A percentile compares a stretch with the other conserved stretches of the same genome.
These are phyloP conservation scores for Pseudomugil gertrudae DNA, from an alignment of 2,797 vertebrate genomes.

Conservation along the genomic window DNA sequence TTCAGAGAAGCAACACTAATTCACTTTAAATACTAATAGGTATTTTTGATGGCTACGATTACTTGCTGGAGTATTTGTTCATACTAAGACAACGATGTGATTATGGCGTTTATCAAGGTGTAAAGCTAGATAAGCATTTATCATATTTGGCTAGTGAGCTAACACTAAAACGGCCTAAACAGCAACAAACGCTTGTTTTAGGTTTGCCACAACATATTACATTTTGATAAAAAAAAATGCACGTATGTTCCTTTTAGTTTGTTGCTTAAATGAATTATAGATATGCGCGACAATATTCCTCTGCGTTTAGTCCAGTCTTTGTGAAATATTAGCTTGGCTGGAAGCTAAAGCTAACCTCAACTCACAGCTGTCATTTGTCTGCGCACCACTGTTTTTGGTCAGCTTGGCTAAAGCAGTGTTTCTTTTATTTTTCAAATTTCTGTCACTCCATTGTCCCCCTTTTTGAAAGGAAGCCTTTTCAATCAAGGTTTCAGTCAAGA, in stretches of 20 bases:
- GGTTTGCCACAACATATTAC: background rate
- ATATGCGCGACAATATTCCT: background rate
- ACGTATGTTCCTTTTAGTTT: background rate
- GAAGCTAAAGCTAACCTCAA: slow-evolving; percentile 39
- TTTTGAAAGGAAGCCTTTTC: fast-evolving
- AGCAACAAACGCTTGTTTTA: background rate
- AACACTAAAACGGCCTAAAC: slow-evolving; percentile 52
- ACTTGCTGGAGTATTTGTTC: background rate
- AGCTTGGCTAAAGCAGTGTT: background rate
- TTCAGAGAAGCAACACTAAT: fast-evolving
- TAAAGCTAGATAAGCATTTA: background rate
- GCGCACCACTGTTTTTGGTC: slow-evolving; percentile 5
- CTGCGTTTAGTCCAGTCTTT: background rate
- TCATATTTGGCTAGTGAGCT: slow-evolving; percentile 38
- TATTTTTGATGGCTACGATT: fast-evolving
- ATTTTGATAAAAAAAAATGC: too few species aligned
- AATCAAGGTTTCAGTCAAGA: background rate
- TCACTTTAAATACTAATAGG: background rate
- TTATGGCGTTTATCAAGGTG: slow-evolving; percentile 11
- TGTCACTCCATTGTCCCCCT: background rate
- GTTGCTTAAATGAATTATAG: fast-evolving
- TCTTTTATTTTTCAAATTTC: background rate
- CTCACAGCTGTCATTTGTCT: slow-evolving; percentile 55
- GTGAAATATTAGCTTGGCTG: slow-evolving; percentile 35
- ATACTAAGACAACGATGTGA: background rate